phyloP scores from a whole-genome alignment of 2,888 invertebrate genomes.

The Ochlodes sylvanus region DNA sequence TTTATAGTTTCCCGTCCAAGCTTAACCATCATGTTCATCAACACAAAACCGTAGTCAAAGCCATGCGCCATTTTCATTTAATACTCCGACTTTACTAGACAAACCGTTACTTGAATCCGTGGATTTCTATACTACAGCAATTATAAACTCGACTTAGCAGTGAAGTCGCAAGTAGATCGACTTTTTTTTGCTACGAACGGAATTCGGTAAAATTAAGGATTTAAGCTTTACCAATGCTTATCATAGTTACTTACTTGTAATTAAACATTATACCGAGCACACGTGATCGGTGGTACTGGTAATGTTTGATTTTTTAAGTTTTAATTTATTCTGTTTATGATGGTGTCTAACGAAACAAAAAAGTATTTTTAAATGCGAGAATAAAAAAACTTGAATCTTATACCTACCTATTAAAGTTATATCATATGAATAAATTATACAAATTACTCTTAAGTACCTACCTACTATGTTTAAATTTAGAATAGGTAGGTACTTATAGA shows the following conservation, averaged over 20 bases:
- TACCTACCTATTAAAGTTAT: no score
- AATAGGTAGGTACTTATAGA: no score
- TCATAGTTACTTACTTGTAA: no score
- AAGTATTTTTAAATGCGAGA: no score
- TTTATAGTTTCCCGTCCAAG: conserved; percentile 75
- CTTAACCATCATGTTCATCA: conserved; percentile 36
- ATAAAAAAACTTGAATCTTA: no score
- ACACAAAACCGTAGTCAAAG: conserved; percentile 37
- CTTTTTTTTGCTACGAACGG: conserved; percentile 18
- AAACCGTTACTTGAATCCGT: conserved; percentile 23
- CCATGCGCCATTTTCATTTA: conserved; percentile 35
- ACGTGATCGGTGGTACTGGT: background rate
- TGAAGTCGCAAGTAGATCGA: conserved; percentile 20
- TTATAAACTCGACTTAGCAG: conserved; percentile 28
- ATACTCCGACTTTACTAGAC: conserved; percentile 26
- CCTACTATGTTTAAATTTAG: no score
- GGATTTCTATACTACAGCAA: conserved; percentile 16
- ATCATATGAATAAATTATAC: no score
- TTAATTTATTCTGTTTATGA: no score
- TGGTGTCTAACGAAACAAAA: no score
- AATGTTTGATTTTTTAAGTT: conserved; percentile 1
- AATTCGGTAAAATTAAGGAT: conserved; percentile 8
- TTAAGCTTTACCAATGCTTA: background rate
- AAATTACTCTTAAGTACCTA: no score
- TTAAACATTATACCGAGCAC: no score